These are phyloP conservation scores for Gasterosteus nipponicus DNA, from an alignment of 2,113 vertebrate species.

Conservation along the genomic window DNA sequence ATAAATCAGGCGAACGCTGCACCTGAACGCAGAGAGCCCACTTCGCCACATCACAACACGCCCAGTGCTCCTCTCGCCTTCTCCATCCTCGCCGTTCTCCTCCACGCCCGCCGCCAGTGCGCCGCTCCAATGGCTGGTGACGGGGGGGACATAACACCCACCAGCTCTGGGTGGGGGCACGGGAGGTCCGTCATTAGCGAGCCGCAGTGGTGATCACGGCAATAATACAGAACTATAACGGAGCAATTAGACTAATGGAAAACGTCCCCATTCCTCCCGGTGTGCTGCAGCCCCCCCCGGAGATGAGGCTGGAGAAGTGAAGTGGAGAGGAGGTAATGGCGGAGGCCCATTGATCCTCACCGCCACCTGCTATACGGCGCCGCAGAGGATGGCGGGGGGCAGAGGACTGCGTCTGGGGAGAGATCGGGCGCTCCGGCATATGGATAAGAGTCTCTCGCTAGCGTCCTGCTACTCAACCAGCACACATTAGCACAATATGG, in stretches of 20 bases:
- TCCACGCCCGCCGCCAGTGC: slow-evolving; percentile 27
- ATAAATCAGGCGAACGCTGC: slow-evolving; percentile 61
- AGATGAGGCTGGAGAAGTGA: slow-evolving; percentile 59
- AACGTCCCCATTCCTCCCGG: slow-evolving; percentile 64
- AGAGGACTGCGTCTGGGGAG: slow-evolving; percentile 65
- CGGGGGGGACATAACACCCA: slow-evolving; percentile 70
- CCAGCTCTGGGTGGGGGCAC: slow-evolving; percentile 62
- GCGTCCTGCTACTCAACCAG: slow-evolving; percentile 69
- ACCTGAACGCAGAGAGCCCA: slow-evolving; percentile 46
- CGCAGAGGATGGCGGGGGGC: slow-evolving; percentile 55
- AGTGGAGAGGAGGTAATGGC: slow-evolving; percentile 72
- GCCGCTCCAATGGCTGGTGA: slow-evolving; percentile 50
- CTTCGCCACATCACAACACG: too few relatives aligned
- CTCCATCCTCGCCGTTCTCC: slow-evolving; percentile 26
- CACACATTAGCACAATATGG: slow-evolving; percentile 71
- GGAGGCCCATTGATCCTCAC: slow-evolving; percentile 66
- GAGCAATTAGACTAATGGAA: slow-evolving; percentile 81
- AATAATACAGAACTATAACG: slow-evolving; percentile 76
- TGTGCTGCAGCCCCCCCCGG: slow-evolving; percentile 55
- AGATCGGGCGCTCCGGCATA: slow-evolving; percentile 71
- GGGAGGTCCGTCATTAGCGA: slow-evolving; percentile 70
- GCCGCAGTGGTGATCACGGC: slow-evolving; percentile 70
- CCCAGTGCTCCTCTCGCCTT: too few relatives aligned
- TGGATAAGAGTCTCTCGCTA: slow-evolving; percentile 71
- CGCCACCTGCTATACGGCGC: slow-evolving; percentile 78